Evolutionary conservation across 2,113 vertebrate genomes (phyloP), one percentile per base, ranked within the genome.

Genomic region (Cebus imitator): DNA sequence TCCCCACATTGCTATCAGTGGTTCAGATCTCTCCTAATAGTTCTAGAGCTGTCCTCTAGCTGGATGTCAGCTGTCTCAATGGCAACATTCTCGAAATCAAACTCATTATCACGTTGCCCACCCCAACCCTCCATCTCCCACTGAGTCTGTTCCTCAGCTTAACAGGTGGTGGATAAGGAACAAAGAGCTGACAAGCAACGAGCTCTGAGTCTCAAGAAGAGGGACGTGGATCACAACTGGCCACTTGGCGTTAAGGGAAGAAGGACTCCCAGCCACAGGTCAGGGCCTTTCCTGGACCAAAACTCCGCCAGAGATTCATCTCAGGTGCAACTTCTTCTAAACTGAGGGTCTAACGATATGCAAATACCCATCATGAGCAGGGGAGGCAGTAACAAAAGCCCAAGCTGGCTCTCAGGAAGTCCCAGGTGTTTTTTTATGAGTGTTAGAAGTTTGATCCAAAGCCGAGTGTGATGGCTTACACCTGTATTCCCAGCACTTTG

Each of bases 261-360:
- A 57, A 35, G 25, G 11, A 3, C 11, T 45, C 14, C 30, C 43
- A 66, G 73, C 30, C 55, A 58, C 79, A 87, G 10, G 8, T 23
- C 14, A 37, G 58, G 55, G n/a, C 37, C 0, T 27, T 61, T 68
- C 18, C 64, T 80, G 73, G 73, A 70, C 57, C 30, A 35, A 45
- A 73, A 21, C 3, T 0, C 66, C 20, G 8, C 12, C 4, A 5
- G 17, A 37, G 10, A 68, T 35, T 73, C 45, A 32, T 0, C 0
- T 8, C 14, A 13, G 61, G 14, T 43, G 72, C 40, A 8, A 6
- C 48, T 70, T 43, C 43, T 35, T 61, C 32, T 52, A 76, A 52
- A 64, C 64, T 8, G 30, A 83, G 70, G 18, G 21, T 40, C 35
- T 87, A 82, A 4, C 27, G 13, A 48, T 58, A 9, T 4, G 0